Conservation (phyloP, 2,113 vertebrate species). For the Chaenogobius annularis region DNA sequence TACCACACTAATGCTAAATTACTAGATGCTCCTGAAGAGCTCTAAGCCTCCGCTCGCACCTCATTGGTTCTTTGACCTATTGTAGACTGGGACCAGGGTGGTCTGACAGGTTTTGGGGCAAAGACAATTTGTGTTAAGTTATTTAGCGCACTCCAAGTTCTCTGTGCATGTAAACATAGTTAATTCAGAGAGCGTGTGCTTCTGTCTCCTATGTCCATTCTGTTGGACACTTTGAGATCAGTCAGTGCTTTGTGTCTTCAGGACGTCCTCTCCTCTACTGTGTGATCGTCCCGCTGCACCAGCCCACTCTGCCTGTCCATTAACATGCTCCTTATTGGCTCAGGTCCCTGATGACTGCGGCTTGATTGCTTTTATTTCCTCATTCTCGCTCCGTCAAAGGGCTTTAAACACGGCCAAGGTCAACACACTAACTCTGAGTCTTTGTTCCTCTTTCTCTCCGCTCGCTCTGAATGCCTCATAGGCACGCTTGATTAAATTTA, state of each 20-base stretch:
- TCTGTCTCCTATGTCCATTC: background rate
- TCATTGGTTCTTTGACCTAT: no score
- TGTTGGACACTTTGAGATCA: background rate
- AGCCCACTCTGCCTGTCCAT: conserved; percentile 24
- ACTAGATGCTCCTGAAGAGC: no score
- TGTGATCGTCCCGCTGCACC: background rate
- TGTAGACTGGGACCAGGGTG: no score
- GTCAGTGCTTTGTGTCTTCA: background rate
- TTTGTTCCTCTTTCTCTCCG: conserved; percentile 18
- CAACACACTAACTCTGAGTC: conserved; percentile 42
- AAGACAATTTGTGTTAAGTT: no score
- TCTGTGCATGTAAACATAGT: no score
- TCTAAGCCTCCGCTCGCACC: no score
- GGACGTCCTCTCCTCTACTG: background rate
- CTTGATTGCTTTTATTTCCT: conserved; percentile 52
- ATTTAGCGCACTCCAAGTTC: no score
- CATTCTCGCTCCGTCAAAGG: conserved; percentile 32
- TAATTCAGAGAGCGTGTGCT: background rate
- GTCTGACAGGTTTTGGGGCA: no score
- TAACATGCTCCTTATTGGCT: conserved; percentile 48
- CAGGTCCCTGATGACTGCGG: conserved; percentile 37
- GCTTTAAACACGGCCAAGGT: conserved; percentile 54
- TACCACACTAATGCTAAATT: no score
- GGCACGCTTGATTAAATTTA: conserved; percentile 62
- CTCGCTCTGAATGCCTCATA: conserved; percentile 44